phyloP scores from a whole-genome alignment of 2,888 invertebrate genomes.

The Alloscopus bannaensis region DNA sequence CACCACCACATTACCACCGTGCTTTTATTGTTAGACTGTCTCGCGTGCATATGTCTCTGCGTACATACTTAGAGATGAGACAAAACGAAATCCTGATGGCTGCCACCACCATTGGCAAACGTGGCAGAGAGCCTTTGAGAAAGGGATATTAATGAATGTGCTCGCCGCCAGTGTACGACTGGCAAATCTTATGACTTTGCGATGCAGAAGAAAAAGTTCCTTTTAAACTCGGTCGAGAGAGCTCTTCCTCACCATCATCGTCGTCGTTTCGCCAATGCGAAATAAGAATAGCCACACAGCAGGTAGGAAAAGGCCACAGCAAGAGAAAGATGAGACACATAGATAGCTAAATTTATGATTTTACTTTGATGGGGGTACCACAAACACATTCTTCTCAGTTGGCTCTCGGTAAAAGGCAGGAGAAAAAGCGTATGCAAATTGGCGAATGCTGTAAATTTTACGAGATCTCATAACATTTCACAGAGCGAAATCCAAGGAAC shows the following conservation, averaged over 20 bases:
- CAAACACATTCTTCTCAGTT: constrained; percentile 29
- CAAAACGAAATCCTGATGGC: neutral
- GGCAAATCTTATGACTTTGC: constrained; percentile 4
- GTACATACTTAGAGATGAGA: too few relatives aligned
- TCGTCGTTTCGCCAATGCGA: constrained; percentile 15
- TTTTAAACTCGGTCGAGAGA: constrained; percentile 1
- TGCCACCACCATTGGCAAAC: too few relatives aligned
- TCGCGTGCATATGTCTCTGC: too few relatives aligned
- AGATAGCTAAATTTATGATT: constrained; percentile 65
- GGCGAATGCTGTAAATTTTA: constrained; percentile 48
- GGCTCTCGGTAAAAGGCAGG: constrained; percentile 28
- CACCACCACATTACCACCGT: neutral
- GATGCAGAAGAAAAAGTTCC: constrained; percentile 17
- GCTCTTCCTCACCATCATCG: neutral
- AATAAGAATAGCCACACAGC: constrained; percentile 33
- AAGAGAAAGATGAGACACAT: constrained; percentile 60
- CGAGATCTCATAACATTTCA: constrained; percentile 37
- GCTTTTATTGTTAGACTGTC: constrained; percentile 21
- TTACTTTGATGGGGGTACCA: constrained; percentile 55
- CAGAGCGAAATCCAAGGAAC: too few relatives aligned
- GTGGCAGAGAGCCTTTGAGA: too few relatives aligned
- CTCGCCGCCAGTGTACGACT: neutral
- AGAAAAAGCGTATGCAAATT: constrained; percentile 46
- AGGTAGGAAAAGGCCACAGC: constrained; percentile 51
- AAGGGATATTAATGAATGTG: constrained; percentile 22